Evolutionary conservation across 2,797 vertebrate species (phyloP), one percentile per base, ranked within the genome.

Genomic region (Sebastes taczanowskii): DNA sequence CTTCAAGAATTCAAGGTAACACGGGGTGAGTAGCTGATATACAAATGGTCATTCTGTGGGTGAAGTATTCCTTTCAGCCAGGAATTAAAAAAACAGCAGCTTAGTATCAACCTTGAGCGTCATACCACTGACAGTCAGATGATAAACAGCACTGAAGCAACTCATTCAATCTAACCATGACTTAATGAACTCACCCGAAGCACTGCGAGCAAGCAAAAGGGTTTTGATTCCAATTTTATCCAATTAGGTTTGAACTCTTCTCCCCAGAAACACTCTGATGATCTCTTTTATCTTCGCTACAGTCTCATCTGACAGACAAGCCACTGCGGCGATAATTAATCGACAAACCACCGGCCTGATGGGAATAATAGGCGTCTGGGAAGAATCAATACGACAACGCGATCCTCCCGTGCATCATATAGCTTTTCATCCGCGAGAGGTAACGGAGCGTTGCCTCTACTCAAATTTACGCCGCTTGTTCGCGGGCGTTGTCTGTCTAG

Each of bases 291-390:
- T 84, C 78, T 83, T 53, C 76, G 38, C 62, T 7, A 35, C 10
- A 52, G 72, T 35, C 32, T 64, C 35, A 8, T 78, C 82, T 65
- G 65, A 79, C 74, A 83, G 67, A 52, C 49, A 22, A 53, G 35
- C 72, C 18, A 59, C 72, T 22, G 35, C 56, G 13, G 71, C 13
- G 29, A 82, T 83, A 90, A 92, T 92, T 91, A 87, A 91, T 87
- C 4, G 35, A 84, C 73, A 86, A 85, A 80, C 69, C 70, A 64
- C 18, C 53, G 5, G 55, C 49, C 78, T 74, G 78, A 88, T 84
- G 83, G 83, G 74, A 85, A 71, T 80, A 84, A 83, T 42, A 52
- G 77, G 42, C 56, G 30, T 78, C 81, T 58, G 74, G 61, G 66
- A 84, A 68, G 74, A 86, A 92, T 92, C 84, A 32, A 91, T 91